Evolutionary conservation across 2,113 vertebrate species (phyloP).

Genomic region (Halichoerus grypus): DNA sequence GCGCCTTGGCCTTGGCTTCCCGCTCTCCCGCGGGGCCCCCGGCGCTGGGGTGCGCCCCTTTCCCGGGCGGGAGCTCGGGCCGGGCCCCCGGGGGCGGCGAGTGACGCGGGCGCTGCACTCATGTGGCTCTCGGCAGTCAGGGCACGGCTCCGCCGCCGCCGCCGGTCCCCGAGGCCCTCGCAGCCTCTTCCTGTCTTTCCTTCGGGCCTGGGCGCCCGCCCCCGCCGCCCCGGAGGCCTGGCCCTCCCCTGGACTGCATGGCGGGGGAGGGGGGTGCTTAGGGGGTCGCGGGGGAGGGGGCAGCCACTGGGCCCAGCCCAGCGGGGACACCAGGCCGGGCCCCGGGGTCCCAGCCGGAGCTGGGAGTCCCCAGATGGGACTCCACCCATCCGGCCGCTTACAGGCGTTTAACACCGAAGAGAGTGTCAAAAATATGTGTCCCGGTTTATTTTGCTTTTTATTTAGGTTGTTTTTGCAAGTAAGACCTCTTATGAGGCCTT

Average conservation of each 20-base stretch:
- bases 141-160: neutral
- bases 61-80: neutral
- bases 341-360: neutral
- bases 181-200: neutral
- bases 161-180: neutral
- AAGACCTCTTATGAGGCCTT: neutral
- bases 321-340: accelerated
- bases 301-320: neutral
- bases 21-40: neutral
- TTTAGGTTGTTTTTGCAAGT: neutral
- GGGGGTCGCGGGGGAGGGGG: too few relatives aligned
- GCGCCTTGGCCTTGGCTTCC: neutral
- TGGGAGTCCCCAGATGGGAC: neutral
- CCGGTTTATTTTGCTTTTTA: neutral
- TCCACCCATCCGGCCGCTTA: neutral
- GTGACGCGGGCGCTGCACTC: neutral
- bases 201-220: neutral
- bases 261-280: neutral
- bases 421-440: neutral
- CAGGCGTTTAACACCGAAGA: neutral
- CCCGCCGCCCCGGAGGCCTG: neutral
- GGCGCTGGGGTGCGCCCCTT: too few relatives aligned
- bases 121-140: neutral
- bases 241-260: neutral
- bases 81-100: neutral